Evolutionary conservation across 2,113 vertebrate species (phyloP), one percentile per base, ranked within the genome.

Genomic region (Eubucco bourcierii): DNA sequence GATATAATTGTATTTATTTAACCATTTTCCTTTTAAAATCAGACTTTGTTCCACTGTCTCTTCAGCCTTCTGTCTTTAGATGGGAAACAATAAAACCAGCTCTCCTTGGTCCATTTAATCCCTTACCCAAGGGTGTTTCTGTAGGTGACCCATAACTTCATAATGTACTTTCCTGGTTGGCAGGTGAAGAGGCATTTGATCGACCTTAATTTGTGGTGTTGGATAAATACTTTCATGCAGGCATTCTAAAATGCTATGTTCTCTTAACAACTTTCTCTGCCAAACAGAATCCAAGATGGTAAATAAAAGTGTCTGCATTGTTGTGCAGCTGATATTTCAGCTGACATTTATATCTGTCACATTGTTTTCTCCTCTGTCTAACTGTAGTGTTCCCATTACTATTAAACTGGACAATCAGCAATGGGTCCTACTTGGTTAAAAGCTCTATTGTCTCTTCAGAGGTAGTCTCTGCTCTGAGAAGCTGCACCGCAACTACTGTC

Each of bases 391-490:
- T 93, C 64, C 67, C 33, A 68, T 93, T 12, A 16, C 55, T 82
- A 78, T 60, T 83, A 95, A 95, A 95, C 60, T 73, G 55, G 72
- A 50, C 72, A 44, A 79, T 84, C 31, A 85, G 12, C 70, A 73
- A 53, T 79, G 53, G 39, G 66, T 91, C 60, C 12, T 60, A 21
- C n/a, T 58, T 56, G 39, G n/a, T 44, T 81, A 37, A 61, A 25
- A 73, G 18, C 29, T 64, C 37, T 1, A 15, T 17, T 61, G 28
- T 75, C 64, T 59, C 87, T 84, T 46, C 27, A 56, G 23, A 90
- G 44, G 37, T 46, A 88, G 44, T 75, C 23, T 60, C 61, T 53
- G 18, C 21, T 79, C 23, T 86, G 72, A 84, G 44, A 90, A 8
- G 73, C 58, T 92, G 79, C 13, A 66, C 39, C 47, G n/a, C 31